Evolutionary conservation across 1,140 invertebrate genomes (phyloP).

Genomic region (Cataglyphis hispanica): DNA sequence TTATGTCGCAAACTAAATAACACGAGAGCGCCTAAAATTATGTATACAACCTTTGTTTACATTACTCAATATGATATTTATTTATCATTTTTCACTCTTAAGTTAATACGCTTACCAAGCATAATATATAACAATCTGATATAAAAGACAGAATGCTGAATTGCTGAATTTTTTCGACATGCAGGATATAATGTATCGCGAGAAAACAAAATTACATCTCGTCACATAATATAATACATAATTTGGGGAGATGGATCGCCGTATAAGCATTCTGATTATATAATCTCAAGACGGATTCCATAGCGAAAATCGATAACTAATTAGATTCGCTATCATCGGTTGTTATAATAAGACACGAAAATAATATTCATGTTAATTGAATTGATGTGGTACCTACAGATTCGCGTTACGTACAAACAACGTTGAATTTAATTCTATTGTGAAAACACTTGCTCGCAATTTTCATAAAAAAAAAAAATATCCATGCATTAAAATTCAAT

Average conservation of each 20-base stretch:
- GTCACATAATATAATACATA: slow-evolving; percentile 16
- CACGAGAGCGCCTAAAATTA: slow-evolving; percentile 45
- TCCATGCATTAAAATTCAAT: not conserved
- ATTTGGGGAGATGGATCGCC: slow-evolving; percentile 59
- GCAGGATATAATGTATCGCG: not conserved
- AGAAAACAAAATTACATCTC: not conserved
- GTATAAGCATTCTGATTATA: slow-evolving; percentile 35
- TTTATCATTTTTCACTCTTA: not conserved
- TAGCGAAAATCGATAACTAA: slow-evolving; percentile 66
- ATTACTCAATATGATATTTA: not conserved
- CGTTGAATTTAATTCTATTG: not conserved
- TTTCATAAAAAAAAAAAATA: not conserved
- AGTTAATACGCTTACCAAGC: not conserved
- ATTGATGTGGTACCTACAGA: slow-evolving; percentile 18
- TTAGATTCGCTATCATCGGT: slow-evolving; percentile 64
- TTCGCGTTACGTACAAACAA: not conserved
- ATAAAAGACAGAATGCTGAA: not conserved
- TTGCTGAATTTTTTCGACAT: not conserved
- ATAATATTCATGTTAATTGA: slow-evolving; percentile 55
- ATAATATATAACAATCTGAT: not conserved
- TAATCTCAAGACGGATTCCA: slow-evolving; percentile 53
- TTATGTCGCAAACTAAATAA: not conserved
- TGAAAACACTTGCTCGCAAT: not conserved
- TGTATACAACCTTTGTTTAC: not conserved
- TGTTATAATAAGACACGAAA: not conserved